Evolutionary conservation across 53 echinoderm and acorn worm genomes (phyloP), one percentile per base, ranked within the genome.

Genomic region (Luidia sarsii): DNA sequence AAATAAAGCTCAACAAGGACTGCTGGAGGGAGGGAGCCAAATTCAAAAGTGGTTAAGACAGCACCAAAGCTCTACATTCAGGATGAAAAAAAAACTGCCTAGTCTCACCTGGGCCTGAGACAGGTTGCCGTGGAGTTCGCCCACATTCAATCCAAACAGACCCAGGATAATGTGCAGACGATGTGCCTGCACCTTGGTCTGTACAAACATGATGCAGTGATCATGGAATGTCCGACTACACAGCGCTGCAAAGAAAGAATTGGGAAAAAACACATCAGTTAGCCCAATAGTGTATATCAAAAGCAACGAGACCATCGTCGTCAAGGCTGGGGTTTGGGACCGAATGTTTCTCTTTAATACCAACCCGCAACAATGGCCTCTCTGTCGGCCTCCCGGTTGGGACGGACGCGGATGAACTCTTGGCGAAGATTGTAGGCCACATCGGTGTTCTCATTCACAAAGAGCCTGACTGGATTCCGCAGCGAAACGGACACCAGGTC

Each of bases 371-470:
- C 91, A 53, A 97, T 74, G 25, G 97, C 93, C 59, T 97, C 97
- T 67, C 97, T 89, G 81, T 97, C 97, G 18, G 91, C 91, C 64
- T 97, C 97, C 65, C 71, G 79, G 54, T 89, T 97, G 7, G 67
- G 79, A 34, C 97, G 64, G 32, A 97, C 84, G 1, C 97, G 88
- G 57, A 97, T 81, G 65, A 97, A 97, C 57, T 97, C 97, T 57
- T 97, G 97, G 28, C 94, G 86, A 6, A 97, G 90, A 50, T 97
- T 97, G 79, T 63, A 97, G 2, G 97, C 97, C 34, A 97, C 97
- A 30, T 97, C 97, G 6, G 97, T 97, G 84, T 97, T 97, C 80
- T 97, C 97, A 66, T 97, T 97, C 28, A 97, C 91, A 84, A 97
- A 97, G 29, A 97, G 65, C 73, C 82, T 90, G 24, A 97, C 87